Evolutionary conservation across 2,797 vertebrate genomes (phyloP), one percentile per base, ranked within the genome.

Genomic region (Sarcophilus harrisii): DNA sequence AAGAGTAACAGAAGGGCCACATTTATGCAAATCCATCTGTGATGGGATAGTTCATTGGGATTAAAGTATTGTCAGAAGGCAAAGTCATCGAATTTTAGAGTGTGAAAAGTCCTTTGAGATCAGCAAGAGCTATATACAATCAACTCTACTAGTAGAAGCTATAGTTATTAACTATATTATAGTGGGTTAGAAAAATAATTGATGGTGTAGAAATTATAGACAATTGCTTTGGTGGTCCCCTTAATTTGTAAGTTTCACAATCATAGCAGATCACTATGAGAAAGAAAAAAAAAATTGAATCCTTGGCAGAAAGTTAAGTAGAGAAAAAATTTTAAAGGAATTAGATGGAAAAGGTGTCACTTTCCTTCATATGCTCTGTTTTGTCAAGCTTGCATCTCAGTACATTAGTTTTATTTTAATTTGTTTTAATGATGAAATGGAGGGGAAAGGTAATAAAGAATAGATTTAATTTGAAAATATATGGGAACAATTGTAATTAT

Each of bases 151-250:
- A 90, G 14, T 54, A n/a, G 55, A 14, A 94, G 14, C 13, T 66
- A 18, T 28, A 81, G 52, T 93, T 55, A 90, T 95, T 91, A 94
- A 90, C 30, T 1, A 12, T 91, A 57, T 91, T 54, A 89, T 52
- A 5, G 52, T 45, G 8, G 5, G 9, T 90, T 90, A 91, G 59
- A 66, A 21, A 52, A 24, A 60, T 38, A 91, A 58, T 90, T 32
- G 89, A 27, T 57, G n/a, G 49, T 95, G 60, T 90, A 59, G 32
- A 92, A 95, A 96, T 32, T 91, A 87, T 62, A 30, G 3, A 91
- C 62, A 94, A 95, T 90, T 91, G 29, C 55, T 94, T 89, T 89
- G 21, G 28, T n/a, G 3, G 0, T 66, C 12, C 8, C 32, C 95
- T 95, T 93, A 62, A 94, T 62, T 11, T 66, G 0, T n/a, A 32